Percentiles rank a stretch among this genome's conserved stretches.
These are phyloP conservation scores for Petrocephalus microphthalmus DNA, from an alignment of 2,113 vertebrate species.

Conservation along the genomic window DNA sequence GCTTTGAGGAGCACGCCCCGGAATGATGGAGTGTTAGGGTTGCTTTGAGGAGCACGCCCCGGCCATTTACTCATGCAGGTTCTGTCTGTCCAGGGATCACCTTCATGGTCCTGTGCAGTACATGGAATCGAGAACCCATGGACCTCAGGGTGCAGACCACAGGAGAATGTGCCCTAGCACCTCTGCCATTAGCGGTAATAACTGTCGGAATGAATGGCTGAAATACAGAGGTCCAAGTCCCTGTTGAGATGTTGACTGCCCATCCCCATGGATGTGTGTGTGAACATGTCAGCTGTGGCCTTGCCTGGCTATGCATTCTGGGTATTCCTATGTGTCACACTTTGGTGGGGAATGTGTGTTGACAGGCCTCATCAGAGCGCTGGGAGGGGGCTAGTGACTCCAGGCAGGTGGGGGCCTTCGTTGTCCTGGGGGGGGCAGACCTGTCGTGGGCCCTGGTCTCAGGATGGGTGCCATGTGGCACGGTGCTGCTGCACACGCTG, in stretches of 20 bases:
- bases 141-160: not conserved
- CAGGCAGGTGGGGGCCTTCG: not conserved
- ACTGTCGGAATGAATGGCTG: not conserved
- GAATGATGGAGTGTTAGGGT: not conserved
- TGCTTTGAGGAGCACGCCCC: not conserved
- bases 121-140: not conserved
- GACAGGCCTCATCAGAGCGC: constrained; percentile 53
- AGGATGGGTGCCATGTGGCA: constrained; percentile 7
- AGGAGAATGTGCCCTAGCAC: not conserved
- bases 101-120: not conserved
- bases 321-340: constrained; percentile 8
- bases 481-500: not conserved
- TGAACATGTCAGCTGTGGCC: not conserved
- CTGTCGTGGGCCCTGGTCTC: constrained; percentile 58
- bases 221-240: not conserved
- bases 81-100: not conserved
- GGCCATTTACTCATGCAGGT: not conserved
- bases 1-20: not conserved
- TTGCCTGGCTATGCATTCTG: not conserved
- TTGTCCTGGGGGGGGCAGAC: constrained; percentile 8
- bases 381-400: constrained; percentile 29
- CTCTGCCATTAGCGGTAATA: not conserved
- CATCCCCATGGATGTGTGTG: not conserved
- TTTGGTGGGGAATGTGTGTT: constrained; percentile 37
- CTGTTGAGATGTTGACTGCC: not conserved